Evolutionary conservation across 2,113 vertebrate genomes (phyloP).

Genomic region (Hydrolagus affinis): DNA sequence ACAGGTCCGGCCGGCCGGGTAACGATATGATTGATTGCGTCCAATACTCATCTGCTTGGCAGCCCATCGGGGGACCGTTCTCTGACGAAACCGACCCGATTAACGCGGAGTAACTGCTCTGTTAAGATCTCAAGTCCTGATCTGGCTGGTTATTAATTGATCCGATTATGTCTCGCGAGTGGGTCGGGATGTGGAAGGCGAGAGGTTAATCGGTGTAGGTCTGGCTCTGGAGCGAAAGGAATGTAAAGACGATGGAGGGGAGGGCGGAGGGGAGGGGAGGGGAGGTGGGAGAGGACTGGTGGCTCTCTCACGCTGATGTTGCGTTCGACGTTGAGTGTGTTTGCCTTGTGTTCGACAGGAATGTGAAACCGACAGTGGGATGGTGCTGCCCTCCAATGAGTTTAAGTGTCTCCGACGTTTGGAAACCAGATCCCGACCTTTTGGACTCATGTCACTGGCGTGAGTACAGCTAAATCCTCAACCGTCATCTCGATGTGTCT

Average conservation of each 20-base stretch:
- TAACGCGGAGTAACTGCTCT: too few relatives aligned
- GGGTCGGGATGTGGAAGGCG: too few relatives aligned
- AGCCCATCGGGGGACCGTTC: too few relatives aligned
- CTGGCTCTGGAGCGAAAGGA: too few relatives aligned
- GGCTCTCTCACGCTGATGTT: not conserved
- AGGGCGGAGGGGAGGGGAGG: too few relatives aligned
- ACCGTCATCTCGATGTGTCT: too few relatives aligned
- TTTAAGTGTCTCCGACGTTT: constrained; percentile 68
- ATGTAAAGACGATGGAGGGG: not conserved
- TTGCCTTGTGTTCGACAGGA: constrained; percentile 48
- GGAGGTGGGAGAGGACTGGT: not conserved
- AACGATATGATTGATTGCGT: not conserved
- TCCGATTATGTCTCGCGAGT: too few relatives aligned
- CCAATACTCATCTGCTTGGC: not conserved
- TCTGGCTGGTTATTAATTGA: too few relatives aligned
- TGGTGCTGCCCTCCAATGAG: constrained; percentile 73
- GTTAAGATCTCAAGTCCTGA: not conserved
- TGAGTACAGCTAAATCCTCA: constrained; percentile 50
- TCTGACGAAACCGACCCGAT: not conserved
- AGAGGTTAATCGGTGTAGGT: too few relatives aligned
- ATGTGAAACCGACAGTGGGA: constrained; percentile 71
- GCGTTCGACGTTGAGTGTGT: not conserved
- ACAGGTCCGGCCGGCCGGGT: not conserved
- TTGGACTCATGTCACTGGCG: constrained; percentile 79
- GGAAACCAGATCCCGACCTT: constrained; percentile 69